Base-by-base conservation (phyloP, 1,140 invertebrate species). In the Lordiphosa collinella region DNA sequence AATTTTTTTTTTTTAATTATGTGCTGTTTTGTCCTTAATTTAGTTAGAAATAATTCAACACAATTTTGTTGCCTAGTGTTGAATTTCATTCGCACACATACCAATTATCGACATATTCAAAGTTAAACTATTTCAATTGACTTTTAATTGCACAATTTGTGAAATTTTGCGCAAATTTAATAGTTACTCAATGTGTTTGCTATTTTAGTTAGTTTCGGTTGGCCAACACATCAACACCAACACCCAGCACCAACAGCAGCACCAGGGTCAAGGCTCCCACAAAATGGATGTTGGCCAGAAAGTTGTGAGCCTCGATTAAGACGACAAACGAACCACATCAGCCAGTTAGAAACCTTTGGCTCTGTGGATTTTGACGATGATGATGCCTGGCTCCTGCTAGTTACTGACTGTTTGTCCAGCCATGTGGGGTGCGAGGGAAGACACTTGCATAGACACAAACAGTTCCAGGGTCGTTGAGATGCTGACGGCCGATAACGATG, bases 311-410 rank as follows among this genome's bases (percentile, higher is more conserved):
- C 68, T 79, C 68, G 73, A 79, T 79, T 67, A 78, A 79, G 73
- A 78, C 63, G 73, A 79, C 73, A 78, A 78, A 73, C 73, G 63
- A 63, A 79, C 73, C 74, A 53, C 73, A 79, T 43, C 58, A 64
- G 48, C 50, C 61, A 71, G 72, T 57, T 71, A 49, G 38, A 76
- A 76, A 52, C 66, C 72, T 60, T 76, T 68, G 46, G 40, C 50
- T 40, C 59, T 14, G 25, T 53, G 54, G 38, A 49, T 65, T 63
- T 36, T 62, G 34, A 71, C 58, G 47, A 61, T 56, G 34, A 40
- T 37, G 36, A 18, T 40, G 29, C 16, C 16, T 35, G 62, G 46
- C 13, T 22, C 61, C 10, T 13, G 31, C 10, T 38, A 51, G 52
- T 41, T 58, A 46, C 38, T 46, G 57, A 66, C 53, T 65, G 64